Percentiles rank a stretch among this genome's conserved stretches.
Conservation (phyloP, 2,888 invertebrate genomes). For the Calliscelio sp. region DNA sequence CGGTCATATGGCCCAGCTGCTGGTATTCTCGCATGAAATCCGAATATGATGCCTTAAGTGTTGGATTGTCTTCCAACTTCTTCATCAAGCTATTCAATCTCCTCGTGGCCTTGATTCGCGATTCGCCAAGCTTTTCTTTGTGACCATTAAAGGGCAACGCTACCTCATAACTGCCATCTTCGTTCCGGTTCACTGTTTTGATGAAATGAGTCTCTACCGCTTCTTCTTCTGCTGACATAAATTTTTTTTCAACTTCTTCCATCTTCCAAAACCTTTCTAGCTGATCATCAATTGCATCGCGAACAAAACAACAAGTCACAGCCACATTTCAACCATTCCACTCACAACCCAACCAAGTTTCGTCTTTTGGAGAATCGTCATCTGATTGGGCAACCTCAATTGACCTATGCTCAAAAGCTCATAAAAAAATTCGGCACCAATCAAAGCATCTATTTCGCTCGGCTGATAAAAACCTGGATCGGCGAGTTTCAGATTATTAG, state of each 20-base stretch:
- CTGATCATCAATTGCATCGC: constrained; percentile 6
- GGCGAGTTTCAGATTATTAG: constrained; percentile 52
- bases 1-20: constrained; percentile 64
- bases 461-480: constrained; percentile 34
- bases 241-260: not conserved
- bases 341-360: constrained; percentile 58
- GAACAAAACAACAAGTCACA: not conserved
- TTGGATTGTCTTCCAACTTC: constrained; percentile 57
- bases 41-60: constrained; percentile 67
- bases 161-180: constrained; percentile 27
- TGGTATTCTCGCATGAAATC: constrained; percentile 74
- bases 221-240: constrained; percentile 10
- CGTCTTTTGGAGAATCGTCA: constrained; percentile 59
- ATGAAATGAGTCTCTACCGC: constrained; percentile 1
- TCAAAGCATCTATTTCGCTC: constrained; percentile 29
- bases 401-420: constrained; percentile 48
- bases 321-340: constrained; percentile 28
- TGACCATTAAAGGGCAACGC: constrained; percentile 22
- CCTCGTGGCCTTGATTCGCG: not conserved
- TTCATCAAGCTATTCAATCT: constrained; percentile 5
- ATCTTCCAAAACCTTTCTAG: constrained; percentile 26
- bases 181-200: not conserved
- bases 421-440: constrained; percentile 46
- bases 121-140: constrained; percentile 11
- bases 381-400: constrained; percentile 31